These are phyloP conservation scores for Varanus komodoensis DNA, from an alignment of 2,113 vertebrate species.

Conservation along the genomic window DNA sequence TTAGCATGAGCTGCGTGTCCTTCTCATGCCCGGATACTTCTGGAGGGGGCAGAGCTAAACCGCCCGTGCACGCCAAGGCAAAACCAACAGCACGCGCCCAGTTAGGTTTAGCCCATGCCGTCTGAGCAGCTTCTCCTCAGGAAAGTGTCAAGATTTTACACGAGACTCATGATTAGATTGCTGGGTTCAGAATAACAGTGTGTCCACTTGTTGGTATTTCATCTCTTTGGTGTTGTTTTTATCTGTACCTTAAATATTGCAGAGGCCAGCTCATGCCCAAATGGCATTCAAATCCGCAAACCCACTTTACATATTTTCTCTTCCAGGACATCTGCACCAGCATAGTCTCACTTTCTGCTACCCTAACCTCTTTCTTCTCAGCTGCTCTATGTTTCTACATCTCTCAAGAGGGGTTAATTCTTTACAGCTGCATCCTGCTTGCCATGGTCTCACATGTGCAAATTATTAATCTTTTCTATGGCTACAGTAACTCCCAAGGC, in stretches of 20 bases:
- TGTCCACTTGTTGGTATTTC: slow-evolving; percentile 36
- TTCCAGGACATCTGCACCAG: slow-evolving; percentile 75
- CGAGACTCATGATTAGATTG: not conserved
- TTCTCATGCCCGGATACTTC: slow-evolving; percentile 14
- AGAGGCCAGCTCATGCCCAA: slow-evolving; percentile 59
- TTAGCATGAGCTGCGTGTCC: slow-evolving; percentile 9
- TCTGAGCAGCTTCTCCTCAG: slow-evolving; percentile 25
- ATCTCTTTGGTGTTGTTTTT: slow-evolving; percentile 50
- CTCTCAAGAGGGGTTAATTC: slow-evolving; percentile 87
- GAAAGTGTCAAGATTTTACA: slow-evolving; percentile 26
- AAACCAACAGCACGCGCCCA: slow-evolving; percentile 41
- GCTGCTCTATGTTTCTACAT: slow-evolving; percentile 82
- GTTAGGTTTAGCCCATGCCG: slow-evolving; percentile 14
- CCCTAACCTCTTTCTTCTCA: slow-evolving; percentile 76
- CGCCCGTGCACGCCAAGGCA: slow-evolving; percentile 54
- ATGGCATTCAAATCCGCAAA: slow-evolving; percentile 50
- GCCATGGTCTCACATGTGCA: slow-evolving; percentile 84
- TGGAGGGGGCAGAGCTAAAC: slow-evolving; percentile 43
- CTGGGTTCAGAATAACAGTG: not conserved
- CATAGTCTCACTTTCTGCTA: slow-evolving; percentile 70
- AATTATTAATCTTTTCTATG: slow-evolving; percentile 88
- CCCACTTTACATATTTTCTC: slow-evolving; percentile 70
- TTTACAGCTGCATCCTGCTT: slow-evolving; percentile 86
- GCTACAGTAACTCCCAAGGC: slow-evolving; percentile 82
- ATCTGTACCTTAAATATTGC: slow-evolving; percentile 30